Evolutionary conservation across 2,113 vertebrate genomes (phyloP).

Genomic region (Semnornis frantzii): DNA sequence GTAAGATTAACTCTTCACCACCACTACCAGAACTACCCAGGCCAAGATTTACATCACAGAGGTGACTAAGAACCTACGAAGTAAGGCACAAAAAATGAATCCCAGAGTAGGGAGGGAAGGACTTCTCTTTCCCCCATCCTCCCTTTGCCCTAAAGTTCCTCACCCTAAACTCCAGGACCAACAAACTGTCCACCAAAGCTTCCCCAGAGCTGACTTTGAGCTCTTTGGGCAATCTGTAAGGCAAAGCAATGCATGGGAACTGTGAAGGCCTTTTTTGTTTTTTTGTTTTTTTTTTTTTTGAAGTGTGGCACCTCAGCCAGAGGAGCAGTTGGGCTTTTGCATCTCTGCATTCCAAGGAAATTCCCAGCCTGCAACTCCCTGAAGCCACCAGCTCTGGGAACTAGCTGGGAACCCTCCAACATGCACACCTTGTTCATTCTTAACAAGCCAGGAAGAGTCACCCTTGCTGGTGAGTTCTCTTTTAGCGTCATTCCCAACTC

Average conservation of each 20-base stretch:
- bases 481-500: not conserved
- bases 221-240: not conserved
- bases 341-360: not conserved
- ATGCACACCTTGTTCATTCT: not conserved
- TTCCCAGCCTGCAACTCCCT: not conserved
- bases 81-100: not conserved
- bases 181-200: not conserved
- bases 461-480: rapidly evolving
- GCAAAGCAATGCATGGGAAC: not conserved
- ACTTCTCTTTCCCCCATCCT: not conserved
- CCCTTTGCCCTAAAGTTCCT: not conserved
- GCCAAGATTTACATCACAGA: not conserved
- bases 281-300: not conserved
- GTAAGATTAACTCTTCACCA: not conserved
- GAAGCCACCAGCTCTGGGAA: not conserved
- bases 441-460: not conserved
- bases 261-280: not conserved
- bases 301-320: not conserved
- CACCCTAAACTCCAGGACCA: not conserved
- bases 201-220: not conserved
- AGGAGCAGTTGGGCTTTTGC: not conserved
- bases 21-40: not conserved
- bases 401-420: not conserved
- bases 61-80: not conserved
- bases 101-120: not conserved